Conservation (phyloP, 2,113 vertebrate species). For the Pithys albifrons region DNA sequence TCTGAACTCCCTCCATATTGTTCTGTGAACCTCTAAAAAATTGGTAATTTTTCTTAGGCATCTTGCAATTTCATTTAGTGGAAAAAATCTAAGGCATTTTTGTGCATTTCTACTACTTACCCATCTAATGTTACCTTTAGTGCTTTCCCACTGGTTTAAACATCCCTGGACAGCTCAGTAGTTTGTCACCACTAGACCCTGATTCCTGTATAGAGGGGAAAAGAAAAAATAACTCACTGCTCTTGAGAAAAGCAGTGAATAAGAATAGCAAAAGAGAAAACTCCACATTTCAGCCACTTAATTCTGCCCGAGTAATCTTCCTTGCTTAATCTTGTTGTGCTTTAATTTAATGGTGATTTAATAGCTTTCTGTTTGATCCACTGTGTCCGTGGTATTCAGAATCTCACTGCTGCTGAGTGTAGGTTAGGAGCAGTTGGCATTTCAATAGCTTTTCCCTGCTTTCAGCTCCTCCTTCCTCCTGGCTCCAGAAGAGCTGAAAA, state of each 20-base stretch:
- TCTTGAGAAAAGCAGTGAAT: not conserved
- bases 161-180: not conserved
- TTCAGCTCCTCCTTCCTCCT: not conserved
- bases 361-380: not conserved
- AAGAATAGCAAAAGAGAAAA: not conserved
- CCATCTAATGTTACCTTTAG: not conserved
- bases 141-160: not conserved
- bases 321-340: not conserved
- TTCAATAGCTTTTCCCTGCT: not conserved
- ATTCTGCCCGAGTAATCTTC: conserved; percentile 7
- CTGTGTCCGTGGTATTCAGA: not conserved
- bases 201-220: not conserved
- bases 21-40: not conserved
- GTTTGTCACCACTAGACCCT: not conserved
- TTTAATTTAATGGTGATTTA: conserved; percentile 9
- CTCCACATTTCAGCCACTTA: not conserved
- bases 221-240: not conserved
- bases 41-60: accelerated
- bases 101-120: not conserved
- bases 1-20: not conserved
- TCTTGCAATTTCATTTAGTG: not conserved
- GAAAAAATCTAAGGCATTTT: not conserved
- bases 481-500: not conserved
- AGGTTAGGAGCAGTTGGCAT: not conserved
- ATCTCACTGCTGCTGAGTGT: not conserved